Base-by-base conservation (phyloP, 2,888 invertebrate species). In the Thymelicus lineola region DNA sequence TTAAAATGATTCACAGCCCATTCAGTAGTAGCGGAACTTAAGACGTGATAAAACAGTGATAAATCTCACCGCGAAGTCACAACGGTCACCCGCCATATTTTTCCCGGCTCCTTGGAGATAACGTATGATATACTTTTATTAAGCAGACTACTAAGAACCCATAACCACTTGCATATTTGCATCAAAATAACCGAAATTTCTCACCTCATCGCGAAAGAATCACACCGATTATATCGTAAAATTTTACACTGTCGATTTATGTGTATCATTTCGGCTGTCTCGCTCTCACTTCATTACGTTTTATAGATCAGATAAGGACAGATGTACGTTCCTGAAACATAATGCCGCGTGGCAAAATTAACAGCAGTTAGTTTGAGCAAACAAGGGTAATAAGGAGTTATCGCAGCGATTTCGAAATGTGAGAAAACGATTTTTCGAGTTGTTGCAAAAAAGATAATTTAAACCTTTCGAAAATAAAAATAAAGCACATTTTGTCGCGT, bases 201-300 rank as follows among this genome's bases (percentile, higher is more conserved):
- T 72, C 73, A 63, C 57, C 64, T 70, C 73, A 68, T 75, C 72
- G 72, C 73, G 71, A 74, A 70, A 55, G 72, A 70, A 75, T 69
- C 64, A 35, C 76, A 74, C 62, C 73, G 71, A 81, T 82, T 82
- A 80, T 75, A 77, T 90, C 91, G 86, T 91, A 85, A 90, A 91
- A 88, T 82, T 89, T 91, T 84, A 89, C 85, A 86, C 78, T 84
- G 82, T 82, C 82, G 79, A 82, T 87, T 87, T 85, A 85, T 84
- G 79, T 85, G 81, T 85, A 86, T 84, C 86, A 83, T 86, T 76
- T 70, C 63, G 15, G n/a, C 14, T 17, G 15, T 85, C 86, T 77
- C 82, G 53, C 76, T 86, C 78, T n/a, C 72, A 70, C 77, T 50
- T 15, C 28, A 66, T 70, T 61, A 57, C 65, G 67, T 73, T 72